phyloP scores from a whole-genome alignment of 2,797 vertebrate genomes.

The Parauchenoglanis ngamensis region DNA sequence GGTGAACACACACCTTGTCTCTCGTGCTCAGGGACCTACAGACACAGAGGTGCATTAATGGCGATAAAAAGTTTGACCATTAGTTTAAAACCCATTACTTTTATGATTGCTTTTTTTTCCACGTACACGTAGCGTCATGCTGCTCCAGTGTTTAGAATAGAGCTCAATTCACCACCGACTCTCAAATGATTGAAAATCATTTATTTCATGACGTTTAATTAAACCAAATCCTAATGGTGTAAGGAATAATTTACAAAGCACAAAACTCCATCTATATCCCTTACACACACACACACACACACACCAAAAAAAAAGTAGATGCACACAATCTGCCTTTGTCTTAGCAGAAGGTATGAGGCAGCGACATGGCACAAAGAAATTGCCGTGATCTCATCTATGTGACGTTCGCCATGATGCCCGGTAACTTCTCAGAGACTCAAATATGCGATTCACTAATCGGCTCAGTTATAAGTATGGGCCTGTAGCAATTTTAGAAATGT shows the following conservation, averaged over 20 bases:
- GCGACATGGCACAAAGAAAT: constrained; percentile 50
- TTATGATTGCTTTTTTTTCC: not conserved
- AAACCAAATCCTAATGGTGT: not conserved
- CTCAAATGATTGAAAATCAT: not conserved
- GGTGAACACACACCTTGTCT: constrained; percentile 2
- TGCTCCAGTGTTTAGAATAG: not conserved
- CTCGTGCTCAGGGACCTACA: constrained; percentile 5
- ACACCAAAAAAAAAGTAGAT: not conserved
- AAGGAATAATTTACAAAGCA: not conserved
- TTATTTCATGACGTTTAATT: not conserved
- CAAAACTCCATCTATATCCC: not conserved
- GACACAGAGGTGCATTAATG: not conserved
- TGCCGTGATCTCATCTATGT: constrained; percentile 52
- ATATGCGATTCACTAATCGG: not conserved
- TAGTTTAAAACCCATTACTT: not conserved
- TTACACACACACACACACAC: not conserved
- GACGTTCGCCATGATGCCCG: constrained; percentile 26
- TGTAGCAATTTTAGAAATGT: not conserved
- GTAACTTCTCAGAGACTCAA: constrained; percentile 34
- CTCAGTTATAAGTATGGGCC: not conserved
- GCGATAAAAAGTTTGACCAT: not conserved
- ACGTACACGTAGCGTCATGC: not conserved
- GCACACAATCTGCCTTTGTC: constrained; percentile 40
- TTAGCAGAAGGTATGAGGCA: constrained; percentile 43
- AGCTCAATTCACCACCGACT: not conserved